Base-by-base conservation (phyloP, 2,888 invertebrate genomes). In the Drosophila vallismaia region DNA sequence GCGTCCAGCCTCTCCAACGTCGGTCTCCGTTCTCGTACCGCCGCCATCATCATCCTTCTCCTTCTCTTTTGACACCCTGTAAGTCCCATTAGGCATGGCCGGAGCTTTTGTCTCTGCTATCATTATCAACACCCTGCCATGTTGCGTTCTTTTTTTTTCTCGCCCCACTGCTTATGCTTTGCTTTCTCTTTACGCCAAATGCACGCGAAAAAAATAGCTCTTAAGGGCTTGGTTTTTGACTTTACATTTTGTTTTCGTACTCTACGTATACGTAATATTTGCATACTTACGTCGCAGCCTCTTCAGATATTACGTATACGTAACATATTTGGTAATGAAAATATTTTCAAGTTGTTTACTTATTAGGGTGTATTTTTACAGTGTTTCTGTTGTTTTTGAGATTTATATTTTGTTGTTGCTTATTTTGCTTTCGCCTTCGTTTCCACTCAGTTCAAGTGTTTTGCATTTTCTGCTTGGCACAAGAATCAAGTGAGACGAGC, bases 371-470 rank as follows among this genome's bases (percentile, higher is more conserved):
- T 4, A 33, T 33, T 52, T n/a, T 33, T 2, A 7, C 26, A 31
- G 29, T 54, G 53, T 26, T 33, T 6, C 46, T 36, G 50, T 31
- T 50, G 49, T 42, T 50, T 75, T 62, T 54, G 71, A 7, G 51
- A 36, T 36, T 19, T 19, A 50, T 29, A 40, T 76, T 66, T 72
- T 80, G 71, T 78, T 82, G 59, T 59, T 72, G 77, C 64, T 71
- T 69, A 62, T 79, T 81, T 83, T 71, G 53, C 83, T 75, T 71
- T 86, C 59, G 84, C 81, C 77, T 81, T 80, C 84, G 68, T 71
- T 81, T 81, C 68, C 81, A 81, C 84, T 81, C 84, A 86, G 81
- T 80, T 81, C 84, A 81, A 81, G 81, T 81, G 86, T 83, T 81
- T 80, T 86, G 84, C 80, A 81, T 86, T 80, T 86, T 66, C 70